Base-by-base conservation (phyloP, 2,113 vertebrate genomes). In the Xiphorhynchus elegans region DNA sequence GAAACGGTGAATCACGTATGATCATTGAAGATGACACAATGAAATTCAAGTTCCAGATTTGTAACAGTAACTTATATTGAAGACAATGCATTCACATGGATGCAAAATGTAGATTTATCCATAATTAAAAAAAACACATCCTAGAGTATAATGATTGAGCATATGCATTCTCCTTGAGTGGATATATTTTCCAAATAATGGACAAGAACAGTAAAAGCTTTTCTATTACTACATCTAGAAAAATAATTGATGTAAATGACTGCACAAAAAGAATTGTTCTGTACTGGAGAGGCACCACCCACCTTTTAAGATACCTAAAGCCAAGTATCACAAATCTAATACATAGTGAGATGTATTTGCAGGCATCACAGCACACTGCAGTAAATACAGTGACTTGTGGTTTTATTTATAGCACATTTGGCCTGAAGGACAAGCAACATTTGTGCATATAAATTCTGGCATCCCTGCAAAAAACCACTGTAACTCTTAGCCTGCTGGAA, bases 381-480 rank as follows among this genome's bases (percentile, higher is more conserved):
- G 53, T 37, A 69, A 87, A 69, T 75, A 73, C 37, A 63, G 59
- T 69, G 82, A 87, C 72, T 75, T 67, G 42, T 52, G 58, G 39
- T 73, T 86, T 86, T 90, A 95, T 86, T 92, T 93, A 95, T 74
- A 83, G 90, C 87, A 25, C 42, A 74, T 95, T 92, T 93, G 68
- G 88, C 92, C 96, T 70, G 83, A 74, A 95, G 90, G 50, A 80
- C 33, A 87, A 91, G 70, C 75, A 90, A 59, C 78, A 81, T 94
- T 90, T 93, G 77, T 81, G 88, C 72, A 53, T 20, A 40, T 59
- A 64, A 84, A 87, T 94, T 75, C 49, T 94, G 93, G 83, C 92
- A 90, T 67, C 67, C 47, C 69, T 84, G 66, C 85, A 92, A 86
- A 82, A 91, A 56, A 37, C 1, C 56, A 75, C 4, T 29, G 87